Evolutionary conservation across 2,113 vertebrate genomes (phyloP), one percentile per base, ranked within the genome.

Genomic region (Melanerpes formicivorus): DNA sequence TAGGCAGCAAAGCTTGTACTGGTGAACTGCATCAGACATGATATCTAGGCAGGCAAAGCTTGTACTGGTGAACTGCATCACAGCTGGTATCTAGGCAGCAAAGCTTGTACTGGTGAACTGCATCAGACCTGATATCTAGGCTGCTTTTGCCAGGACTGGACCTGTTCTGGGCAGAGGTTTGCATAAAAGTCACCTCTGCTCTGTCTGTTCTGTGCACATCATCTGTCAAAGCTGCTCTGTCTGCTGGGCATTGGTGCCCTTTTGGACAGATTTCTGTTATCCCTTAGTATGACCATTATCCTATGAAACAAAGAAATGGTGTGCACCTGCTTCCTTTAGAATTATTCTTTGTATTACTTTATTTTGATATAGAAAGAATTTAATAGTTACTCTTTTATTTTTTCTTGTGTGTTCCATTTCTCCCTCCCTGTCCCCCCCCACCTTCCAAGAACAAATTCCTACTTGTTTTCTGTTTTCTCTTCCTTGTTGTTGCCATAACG

Each of bases 161-260:
- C 18, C 40, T 2, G 0, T 5, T 27, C 14, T 14, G 32, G 54
- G 10, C 64, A 27, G 2, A 25, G 30, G 29, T 5, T 54, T 3
- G 14, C 0, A 2, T 19, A 58, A 48, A 46, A 64, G 74, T 80
- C 84, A 74, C 80, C 82, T 56, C 74, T 26, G 18, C 0, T 15
- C 48, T 60, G 86, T 55, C 64, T 67, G 29, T 30, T 65, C 44
- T 30, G 34, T 29, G 54, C 25, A 8, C 1, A 3, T 86, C 19
- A 50, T 66, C 48, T 84, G 54, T 82, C 92, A 72, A 5, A 72
- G 62, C 86, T 46, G 50, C 65, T 70, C 54, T 84, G 59, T 64
- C 88, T 90, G 80, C 71, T 81, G 86, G 77, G 74, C 86, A 81
- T 55, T 3, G 0, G 6, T 26, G 86, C 52, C 86, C 63, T 88